Evolutionary conservation across 2,888 invertebrate species (phyloP), one percentile per base, ranked within the genome.

Genomic region (Podabrus alpinus): DNA sequence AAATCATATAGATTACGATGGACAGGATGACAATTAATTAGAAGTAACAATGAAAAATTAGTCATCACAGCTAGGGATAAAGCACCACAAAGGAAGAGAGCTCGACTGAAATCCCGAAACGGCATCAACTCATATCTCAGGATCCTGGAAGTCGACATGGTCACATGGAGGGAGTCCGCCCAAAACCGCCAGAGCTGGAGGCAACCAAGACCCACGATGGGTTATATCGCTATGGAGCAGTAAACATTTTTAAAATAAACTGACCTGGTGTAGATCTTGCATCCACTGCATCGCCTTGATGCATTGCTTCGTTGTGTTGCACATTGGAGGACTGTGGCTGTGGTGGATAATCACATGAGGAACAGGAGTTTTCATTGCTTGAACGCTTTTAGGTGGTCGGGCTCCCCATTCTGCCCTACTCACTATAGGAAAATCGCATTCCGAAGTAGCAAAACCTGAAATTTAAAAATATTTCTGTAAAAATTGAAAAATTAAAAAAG

Each of bases 181-280:
- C n/a, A n/a, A n/a, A n/a, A n/a, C n/a, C n/a, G n/a, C n/a, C n/a
- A n/a, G n/a, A n/a, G n/a, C n/a, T n/a, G n/a, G n/a, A n/a, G n/a
- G n/a, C n/a, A n/a, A n/a, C n/a, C n/a, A n/a, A n/a, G n/a, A n/a
- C n/a, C n/a, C n/a, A n/a, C n/a, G n/a, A n/a, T n/a, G n/a, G n/a
- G n/a, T n/a, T n/a, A n/a, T n/a, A n/a, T n/a, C n/a, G n/a, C n/a
- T n/a, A n/a, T n/a, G n/a, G n/a, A n/a, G n/a, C n/a, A n/a, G n/a
- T n/a, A n/a, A 45, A 45, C 24, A n/a, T 7, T 45, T 3, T 45
- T 2, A n/a, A n/a, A 1, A 9, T 0, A 45, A 45, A 45, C n/a
- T 45, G n/a, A 88, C 85, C 81, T 90, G 91, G 83, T 94, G 94
- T 73, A 90, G 90, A 59, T 87, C 86, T 85, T 94, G 94, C 91